phyloP scores from a whole-genome alignment of 2,888 invertebrate species.

The Seira musarum region DNA sequence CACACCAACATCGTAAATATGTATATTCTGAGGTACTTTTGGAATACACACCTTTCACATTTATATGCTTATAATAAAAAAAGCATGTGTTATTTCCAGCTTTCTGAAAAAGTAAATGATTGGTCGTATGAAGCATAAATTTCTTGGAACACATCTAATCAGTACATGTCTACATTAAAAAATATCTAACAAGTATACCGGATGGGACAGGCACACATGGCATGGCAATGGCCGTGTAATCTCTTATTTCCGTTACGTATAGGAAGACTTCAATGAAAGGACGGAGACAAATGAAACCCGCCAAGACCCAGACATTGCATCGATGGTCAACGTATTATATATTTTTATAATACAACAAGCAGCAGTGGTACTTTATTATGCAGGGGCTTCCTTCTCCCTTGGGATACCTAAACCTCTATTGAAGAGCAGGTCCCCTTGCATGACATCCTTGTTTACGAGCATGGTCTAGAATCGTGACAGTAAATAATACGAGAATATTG shows the following conservation, averaged over 20 bases:
- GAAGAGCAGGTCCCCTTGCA: no score
- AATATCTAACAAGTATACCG: no score
- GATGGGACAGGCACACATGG: no score
- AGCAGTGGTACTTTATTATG: background rate
- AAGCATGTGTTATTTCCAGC: background rate
- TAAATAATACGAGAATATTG: constrained; percentile 34
- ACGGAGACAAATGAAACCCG: background rate
- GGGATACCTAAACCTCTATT: no score
- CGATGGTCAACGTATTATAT: background rate
- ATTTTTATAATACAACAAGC: background rate
- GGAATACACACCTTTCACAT: background rate
- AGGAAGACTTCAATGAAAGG: background rate
- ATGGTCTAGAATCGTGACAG: constrained; percentile 32
- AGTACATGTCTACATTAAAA: background rate
- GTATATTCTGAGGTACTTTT: background rate
- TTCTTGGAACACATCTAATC: background rate
- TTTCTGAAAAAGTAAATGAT: background rate
- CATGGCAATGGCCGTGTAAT: no score
- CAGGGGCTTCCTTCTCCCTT: background rate
- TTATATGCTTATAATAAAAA: background rate
- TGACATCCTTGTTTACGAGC: constrained; percentile 21
- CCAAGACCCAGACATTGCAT: no score
- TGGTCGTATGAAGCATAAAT: background rate
- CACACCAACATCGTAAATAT: background rate
- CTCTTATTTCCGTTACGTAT: background rate